Percentiles rank a stretch among this genome's conserved stretches.
Evolutionary conservation across 1,140 invertebrate genomes (phyloP).

Genomic region (Zaprionus taronus): DNA sequence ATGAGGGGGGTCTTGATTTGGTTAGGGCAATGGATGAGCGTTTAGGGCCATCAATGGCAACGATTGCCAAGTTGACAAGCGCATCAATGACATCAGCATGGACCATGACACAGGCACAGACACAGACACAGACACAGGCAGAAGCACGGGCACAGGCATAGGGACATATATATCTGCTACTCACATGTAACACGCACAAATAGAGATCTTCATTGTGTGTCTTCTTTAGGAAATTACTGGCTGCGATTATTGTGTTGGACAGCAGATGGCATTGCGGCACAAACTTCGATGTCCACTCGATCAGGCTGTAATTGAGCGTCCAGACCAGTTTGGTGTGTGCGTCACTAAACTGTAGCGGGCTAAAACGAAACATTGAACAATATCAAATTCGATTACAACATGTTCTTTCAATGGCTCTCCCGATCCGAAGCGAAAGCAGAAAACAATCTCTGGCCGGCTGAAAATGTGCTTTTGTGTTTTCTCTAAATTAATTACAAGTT

Average conservation of each 20-base stretch:
- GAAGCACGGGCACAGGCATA: not conserved
- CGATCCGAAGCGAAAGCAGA: not conserved
- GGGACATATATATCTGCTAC: conserved; percentile 42
- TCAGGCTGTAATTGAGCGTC: conserved; percentile 84
- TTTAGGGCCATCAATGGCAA: conserved; percentile 42
- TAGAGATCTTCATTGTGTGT: conserved; percentile 77
- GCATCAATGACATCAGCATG: conserved; percentile 3
- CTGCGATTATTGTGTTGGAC: conserved; percentile 80
- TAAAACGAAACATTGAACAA: conserved; percentile 38
- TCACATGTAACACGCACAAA: conserved; percentile 82
- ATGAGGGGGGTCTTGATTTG: not conserved
- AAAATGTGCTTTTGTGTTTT: conserved; percentile 4
- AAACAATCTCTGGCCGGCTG: conserved; percentile 6
- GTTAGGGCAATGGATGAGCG: conserved; percentile 30
- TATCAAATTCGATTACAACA: conserved; percentile 13
- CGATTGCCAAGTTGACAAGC: conserved; percentile 39
- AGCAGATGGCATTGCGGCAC: conserved; percentile 80
- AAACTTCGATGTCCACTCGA: conserved; percentile 85
- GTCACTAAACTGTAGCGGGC: conserved; percentile 70
- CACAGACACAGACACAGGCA: not conserved
- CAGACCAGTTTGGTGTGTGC: conserved; percentile 76
- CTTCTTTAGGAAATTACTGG: conserved; percentile 76
- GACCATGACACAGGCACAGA: not conserved
- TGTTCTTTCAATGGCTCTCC: not conserved
- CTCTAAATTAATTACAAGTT: conserved; percentile 74